Conservation (phyloP, 1,140 invertebrate genomes). For the Hyles euphorbiae region DNA sequence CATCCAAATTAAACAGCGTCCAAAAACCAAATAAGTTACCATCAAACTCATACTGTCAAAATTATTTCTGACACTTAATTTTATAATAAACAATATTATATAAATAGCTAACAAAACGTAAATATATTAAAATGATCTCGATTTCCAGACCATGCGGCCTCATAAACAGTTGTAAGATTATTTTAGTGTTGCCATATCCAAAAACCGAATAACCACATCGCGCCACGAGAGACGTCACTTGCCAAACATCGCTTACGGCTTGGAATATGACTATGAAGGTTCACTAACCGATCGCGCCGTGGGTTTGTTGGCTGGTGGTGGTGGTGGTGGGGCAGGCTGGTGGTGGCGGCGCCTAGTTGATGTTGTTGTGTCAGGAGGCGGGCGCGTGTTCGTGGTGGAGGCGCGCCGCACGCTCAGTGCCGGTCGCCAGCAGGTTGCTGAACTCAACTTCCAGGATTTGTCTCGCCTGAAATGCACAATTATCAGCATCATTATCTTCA, state of each 20-base stretch:
- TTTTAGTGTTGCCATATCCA: background rate
- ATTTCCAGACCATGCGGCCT: no score
- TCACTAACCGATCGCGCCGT: no score
- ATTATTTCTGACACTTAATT: no score
- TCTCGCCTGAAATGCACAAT: conserved; percentile 78
- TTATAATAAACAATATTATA: conserved; percentile 3
- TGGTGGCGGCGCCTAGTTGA: conserved; percentile 37
- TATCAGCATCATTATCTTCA: background rate
- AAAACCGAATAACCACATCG: no score
- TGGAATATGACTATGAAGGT: no score
- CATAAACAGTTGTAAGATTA: no score
- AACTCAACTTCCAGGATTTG: conserved; percentile 95
- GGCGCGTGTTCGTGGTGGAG: conserved; percentile 62
- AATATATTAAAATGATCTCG: no score
- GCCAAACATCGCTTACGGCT: no score
- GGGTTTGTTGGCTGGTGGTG: background rate
- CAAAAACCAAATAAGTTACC: no score
- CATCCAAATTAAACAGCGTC: no score
- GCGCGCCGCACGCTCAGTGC: conserved; percentile 87
- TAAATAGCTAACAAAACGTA: background rate
- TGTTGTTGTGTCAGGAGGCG: conserved; percentile 62
- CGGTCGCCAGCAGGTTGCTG: conserved; percentile 87
- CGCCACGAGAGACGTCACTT: no score
- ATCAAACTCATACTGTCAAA: no score
- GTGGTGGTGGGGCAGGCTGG: background rate